Evolutionary conservation across 2,113 vertebrate genomes (phyloP).

Genomic region (Micromys minutus): DNA sequence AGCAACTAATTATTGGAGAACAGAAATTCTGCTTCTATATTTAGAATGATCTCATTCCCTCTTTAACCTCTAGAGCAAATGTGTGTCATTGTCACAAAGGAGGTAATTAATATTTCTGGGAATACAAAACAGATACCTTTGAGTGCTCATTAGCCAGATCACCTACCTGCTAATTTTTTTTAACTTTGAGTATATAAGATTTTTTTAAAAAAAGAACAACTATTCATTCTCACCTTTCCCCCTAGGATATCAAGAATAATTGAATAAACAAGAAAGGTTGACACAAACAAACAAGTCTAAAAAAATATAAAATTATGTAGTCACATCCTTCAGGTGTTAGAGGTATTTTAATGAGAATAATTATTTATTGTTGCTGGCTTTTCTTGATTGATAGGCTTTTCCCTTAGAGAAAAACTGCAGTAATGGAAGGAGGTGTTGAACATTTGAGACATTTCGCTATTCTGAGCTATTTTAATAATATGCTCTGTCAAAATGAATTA

Average conservation of each 20-base stretch:
- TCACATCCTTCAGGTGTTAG: constrained; percentile 30
- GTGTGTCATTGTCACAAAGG: background rate
- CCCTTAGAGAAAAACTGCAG: constrained; percentile 11
- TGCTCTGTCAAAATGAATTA: constrained; percentile 60
- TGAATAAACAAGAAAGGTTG: constrained; percentile 39
- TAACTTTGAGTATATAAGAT: background rate
- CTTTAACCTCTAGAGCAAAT: background rate
- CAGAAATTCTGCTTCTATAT: constrained; percentile 11
- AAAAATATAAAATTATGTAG: constrained; percentile 47
- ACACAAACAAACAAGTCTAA: constrained; percentile 48
- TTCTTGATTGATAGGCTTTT: constrained; percentile 54
- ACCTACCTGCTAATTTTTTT: constrained; percentile 2
- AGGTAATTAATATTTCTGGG: background rate
- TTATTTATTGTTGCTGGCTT: constrained; percentile 25
- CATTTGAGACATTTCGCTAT: constrained; percentile 42
- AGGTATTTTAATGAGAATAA: constrained; percentile 57
- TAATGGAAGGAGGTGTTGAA: constrained; percentile 40
- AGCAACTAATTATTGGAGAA: background rate
- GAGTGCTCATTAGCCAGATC: background rate
- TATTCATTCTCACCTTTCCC: background rate
- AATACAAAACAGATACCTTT: background rate
- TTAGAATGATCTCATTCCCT: constrained; percentile 11
- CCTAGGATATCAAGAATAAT: background rate
- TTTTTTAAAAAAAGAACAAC: background rate
- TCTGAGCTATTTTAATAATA: constrained; percentile 62